phyloP scores from a whole-genome alignment of 1,140 invertebrate genomes.

The Drosophila navojoa region DNA sequence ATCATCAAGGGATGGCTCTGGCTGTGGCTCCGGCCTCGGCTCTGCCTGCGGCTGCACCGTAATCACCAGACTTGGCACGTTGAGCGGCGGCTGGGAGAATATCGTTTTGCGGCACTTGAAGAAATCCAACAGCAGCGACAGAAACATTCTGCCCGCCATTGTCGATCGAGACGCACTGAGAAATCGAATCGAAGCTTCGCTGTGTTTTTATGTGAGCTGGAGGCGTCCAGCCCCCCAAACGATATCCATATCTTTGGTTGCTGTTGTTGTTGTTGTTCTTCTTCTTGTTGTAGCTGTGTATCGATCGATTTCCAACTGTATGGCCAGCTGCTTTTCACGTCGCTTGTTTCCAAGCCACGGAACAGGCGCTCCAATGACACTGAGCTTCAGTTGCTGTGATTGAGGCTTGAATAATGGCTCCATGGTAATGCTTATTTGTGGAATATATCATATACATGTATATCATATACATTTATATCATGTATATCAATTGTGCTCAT shows the following conservation, averaged over 20 bases:
- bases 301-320: conserved; percentile 14
- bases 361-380: not conserved
- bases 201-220: conserved; percentile 7
- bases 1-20: not conserved
- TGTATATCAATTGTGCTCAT: no score
- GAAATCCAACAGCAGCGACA: conserved; percentile 46
- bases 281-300: not conserved
- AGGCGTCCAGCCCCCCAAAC: not conserved
- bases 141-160: conserved; percentile 45
- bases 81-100: not conserved
- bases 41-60: not conserved
- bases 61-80: not conserved
- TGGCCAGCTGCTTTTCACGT: conserved; percentile 25
- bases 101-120: conserved; percentile 39
- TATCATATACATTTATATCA: no score
- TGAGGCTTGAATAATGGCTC: no score
- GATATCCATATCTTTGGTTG: conserved; percentile 3
- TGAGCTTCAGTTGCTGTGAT: no score
- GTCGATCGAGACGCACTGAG: conserved; percentile 16
- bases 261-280: conserved; percentile 9
- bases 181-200: not conserved
- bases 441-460: no score
- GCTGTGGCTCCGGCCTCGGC: not conserved
- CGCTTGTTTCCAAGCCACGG: conserved; percentile 1
- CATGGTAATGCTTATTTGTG: no score